A percentile compares a stretch with the other conserved stretches of the same genome.
phyloP scores from a whole-genome alignment of 2,888 invertebrate species.

The Neria commutata region DNA sequence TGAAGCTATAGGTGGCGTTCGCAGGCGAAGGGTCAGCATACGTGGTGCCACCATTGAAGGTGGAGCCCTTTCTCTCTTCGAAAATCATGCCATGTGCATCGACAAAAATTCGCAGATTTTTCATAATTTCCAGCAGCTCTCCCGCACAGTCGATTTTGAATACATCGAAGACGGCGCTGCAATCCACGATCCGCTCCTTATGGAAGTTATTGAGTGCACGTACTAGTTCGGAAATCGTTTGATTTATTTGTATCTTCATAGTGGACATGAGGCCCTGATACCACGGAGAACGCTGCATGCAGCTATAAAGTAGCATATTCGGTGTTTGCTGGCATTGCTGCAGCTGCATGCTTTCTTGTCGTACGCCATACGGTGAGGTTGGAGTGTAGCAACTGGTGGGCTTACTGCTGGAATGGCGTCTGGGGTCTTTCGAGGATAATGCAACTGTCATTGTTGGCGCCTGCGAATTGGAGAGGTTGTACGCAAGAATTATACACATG shows the following conservation, averaged over 20 bases:
- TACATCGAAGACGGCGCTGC: slow-evolving; percentile 38
- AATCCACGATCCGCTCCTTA: slow-evolving; percentile 32
- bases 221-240: slow-evolving; percentile 40
- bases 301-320: slow-evolving; percentile 38
- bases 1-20: slow-evolving; percentile 24
- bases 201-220: slow-evolving; percentile 41
- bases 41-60: no score
- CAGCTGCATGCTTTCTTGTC: no score
- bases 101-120: slow-evolving; percentile 40
- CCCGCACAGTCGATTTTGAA: slow-evolving; percentile 44
- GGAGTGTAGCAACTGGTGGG: no score
- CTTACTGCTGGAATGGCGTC: no score
- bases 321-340: slow-evolving; percentile 26
- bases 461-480: no score
- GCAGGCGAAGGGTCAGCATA: slow-evolving; percentile 8
- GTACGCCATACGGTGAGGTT: no score
- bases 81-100: slow-evolving; percentile 39
- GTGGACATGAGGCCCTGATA: slow-evolving; percentile 42
- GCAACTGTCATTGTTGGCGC: slow-evolving; percentile 12
- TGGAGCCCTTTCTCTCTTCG: slow-evolving; percentile 24
- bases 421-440: no score
- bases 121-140: slow-evolving; percentile 42
- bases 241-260: slow-evolving; percentile 45
- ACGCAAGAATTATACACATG: no score
- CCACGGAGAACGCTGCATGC: slow-evolving; percentile 41